Conservation (phyloP, 2,113 vertebrate species). For the Gopherus evgoodei region DNA sequence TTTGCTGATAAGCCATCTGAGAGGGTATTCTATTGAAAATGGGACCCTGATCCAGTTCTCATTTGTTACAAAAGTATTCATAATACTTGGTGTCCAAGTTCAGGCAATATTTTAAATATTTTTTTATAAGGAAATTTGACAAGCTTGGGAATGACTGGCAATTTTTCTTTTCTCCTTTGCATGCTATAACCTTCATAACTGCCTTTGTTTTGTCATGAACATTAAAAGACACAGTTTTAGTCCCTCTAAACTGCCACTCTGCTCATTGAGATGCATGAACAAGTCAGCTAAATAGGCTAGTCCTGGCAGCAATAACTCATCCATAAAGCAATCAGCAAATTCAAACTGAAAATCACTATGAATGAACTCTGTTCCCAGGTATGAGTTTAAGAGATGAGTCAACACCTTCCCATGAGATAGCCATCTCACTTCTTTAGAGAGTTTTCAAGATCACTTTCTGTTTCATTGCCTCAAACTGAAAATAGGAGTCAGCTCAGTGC, state of each 20-base stretch:
- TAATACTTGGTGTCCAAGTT: not conserved
- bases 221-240: constrained; percentile 24
- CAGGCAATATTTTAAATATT: not conserved
- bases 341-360: not conserved
- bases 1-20: constrained; percentile 27
- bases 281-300: constrained; percentile 25
- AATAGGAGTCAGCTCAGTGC: not conserved
- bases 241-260: not conserved
- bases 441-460: not conserved
- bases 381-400: not conserved
- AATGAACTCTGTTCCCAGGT: constrained; percentile 12
- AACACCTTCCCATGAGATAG: constrained; percentile 43
- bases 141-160: not conserved
- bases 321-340: not conserved
- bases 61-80: constrained; percentile 17
- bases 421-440: not conserved
- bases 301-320: constrained; percentile 17
- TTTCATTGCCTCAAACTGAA: constrained; percentile 6
- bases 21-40: constrained; percentile 50
- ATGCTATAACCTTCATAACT: constrained; percentile 12
- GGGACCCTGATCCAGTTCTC: constrained; percentile 23
- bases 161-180: not conserved
- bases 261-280: not conserved
- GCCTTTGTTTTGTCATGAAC: constrained; percentile 56
- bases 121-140: not conserved